These are phyloP conservation scores for Brachionus sp. DNA, from an alignment of 1,140 invertebrate species.

Conservation along the genomic window DNA sequence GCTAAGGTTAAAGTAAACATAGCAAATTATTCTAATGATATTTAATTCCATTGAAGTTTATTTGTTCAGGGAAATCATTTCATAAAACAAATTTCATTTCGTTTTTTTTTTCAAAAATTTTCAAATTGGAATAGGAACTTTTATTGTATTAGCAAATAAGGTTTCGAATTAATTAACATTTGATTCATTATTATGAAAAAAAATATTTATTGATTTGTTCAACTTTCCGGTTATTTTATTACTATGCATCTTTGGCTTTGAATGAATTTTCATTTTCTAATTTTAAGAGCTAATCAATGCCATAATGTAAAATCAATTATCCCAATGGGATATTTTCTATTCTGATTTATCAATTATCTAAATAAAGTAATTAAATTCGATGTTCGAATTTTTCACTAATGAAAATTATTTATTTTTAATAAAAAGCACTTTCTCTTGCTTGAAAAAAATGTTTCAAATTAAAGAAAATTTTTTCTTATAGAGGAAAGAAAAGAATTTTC, in stretches of 20 bases:
- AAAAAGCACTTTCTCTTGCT: not conserved
- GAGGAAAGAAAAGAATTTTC: too few relatives aligned
- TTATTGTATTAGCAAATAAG: not conserved
- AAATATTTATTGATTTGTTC: not conserved
- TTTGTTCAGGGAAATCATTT: not conserved
- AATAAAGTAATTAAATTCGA: not conserved
- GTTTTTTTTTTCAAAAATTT: not conserved
- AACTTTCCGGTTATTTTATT: not conserved
- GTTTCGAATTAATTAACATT: not conserved
- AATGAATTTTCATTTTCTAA: not conserved
- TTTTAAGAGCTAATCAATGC: not conserved
- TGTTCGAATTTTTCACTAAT: not conserved
- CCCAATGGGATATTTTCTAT: not conserved
- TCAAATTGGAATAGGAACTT: not conserved
- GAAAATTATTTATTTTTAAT: not conserved
- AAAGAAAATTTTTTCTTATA: too few relatives aligned
- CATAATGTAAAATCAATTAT: not conserved
- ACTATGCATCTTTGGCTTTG: not conserved
- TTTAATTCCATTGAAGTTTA: not conserved
- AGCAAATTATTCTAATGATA: not conserved
- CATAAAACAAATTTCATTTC: not conserved
- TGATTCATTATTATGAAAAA: not conserved
- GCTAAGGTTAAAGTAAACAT: too few relatives aligned
- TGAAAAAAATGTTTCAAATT: not conserved
- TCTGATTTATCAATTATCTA: not conserved